Evolutionary conservation across 2,113 vertebrate genomes (phyloP).

Genomic region (Nycticryphes semicollaris): DNA sequence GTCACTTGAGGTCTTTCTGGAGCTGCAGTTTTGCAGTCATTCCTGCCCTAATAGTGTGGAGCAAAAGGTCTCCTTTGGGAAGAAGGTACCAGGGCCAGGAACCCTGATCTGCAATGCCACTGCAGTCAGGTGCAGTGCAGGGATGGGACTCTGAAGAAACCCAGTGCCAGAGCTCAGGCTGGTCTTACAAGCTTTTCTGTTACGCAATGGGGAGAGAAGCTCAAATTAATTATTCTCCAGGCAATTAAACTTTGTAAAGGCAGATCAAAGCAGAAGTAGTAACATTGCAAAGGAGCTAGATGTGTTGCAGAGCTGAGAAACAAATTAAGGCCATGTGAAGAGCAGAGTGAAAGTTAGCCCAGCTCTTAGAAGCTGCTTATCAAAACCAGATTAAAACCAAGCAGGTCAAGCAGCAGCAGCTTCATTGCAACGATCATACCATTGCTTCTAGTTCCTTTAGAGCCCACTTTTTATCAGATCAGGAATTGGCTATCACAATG

Average conservation of each 20-base stretch:
- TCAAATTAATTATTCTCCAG: not conserved
- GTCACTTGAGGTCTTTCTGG: not conserved
- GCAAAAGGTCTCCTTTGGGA: not conserved
- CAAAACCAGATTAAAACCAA: not conserved
- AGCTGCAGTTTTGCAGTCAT: not conserved
- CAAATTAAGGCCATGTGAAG: not conserved
- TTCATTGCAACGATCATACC: not conserved
- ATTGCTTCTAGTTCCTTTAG: not conserved
- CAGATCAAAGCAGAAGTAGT: not conserved
- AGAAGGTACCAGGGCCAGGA: not conserved
- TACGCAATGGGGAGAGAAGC: not conserved
- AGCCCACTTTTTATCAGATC: not conserved
- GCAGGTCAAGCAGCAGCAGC: not conserved
- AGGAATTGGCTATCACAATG: not conserved
- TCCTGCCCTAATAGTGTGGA: not conserved
- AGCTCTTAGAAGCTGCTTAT: not conserved
- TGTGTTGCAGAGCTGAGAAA: not conserved
- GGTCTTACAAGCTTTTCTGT: not conserved
- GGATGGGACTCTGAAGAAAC: not conserved
- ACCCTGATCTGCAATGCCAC: not conserved
- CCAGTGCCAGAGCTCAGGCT: not conserved
- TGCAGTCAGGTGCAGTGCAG: not conserved
- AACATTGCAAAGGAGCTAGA: not conserved
- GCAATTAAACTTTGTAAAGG: conserved; percentile 9
- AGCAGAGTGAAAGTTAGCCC: not conserved